Percentiles rank a stretch among this genome's conserved stretches.
phyloP scores from a whole-genome alignment of 2,113 vertebrate genomes.

The Pollachius pollachius region DNA sequence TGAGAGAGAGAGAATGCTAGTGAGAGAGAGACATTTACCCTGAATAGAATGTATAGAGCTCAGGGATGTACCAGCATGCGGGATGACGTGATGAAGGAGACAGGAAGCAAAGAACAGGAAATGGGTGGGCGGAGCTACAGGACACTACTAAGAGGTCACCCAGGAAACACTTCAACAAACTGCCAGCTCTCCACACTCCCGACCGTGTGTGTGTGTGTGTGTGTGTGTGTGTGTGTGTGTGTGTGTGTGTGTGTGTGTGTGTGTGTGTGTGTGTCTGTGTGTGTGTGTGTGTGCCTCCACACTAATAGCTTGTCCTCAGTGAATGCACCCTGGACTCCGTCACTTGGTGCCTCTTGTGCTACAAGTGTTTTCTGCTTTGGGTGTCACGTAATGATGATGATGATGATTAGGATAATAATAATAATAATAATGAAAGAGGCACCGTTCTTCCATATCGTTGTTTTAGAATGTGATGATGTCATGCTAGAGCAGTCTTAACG shows the following conservation, averaged over 20 bases:
- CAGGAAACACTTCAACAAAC: constrained; percentile 57
- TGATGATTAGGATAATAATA: background rate
- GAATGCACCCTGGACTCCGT: constrained; percentile 56
- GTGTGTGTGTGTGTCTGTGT: constrained; percentile 6
- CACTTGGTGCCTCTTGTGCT: constrained; percentile 49
- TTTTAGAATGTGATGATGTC: constrained; percentile 70
- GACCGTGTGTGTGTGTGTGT: constrained; percentile 33
- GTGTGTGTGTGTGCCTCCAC: constrained; percentile 42
- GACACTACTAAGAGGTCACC: constrained; percentile 48
- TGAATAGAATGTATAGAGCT: constrained; percentile 66
- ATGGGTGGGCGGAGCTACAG: constrained; percentile 27
- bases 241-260: constrained; percentile 16
- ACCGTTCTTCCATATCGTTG: constrained; percentile 63
- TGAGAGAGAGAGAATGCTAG: constrained; percentile 3
- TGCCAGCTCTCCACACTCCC: constrained; percentile 63
- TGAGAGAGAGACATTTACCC: constrained; percentile 32
- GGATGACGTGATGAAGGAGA: constrained; percentile 39
- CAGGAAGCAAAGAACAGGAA: background rate
- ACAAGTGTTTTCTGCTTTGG: background rate
- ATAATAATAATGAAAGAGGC: constrained; percentile 49
- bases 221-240: background rate
- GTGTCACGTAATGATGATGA: constrained; percentile 36
- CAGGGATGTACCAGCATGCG: constrained; percentile 66
- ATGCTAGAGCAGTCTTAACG: constrained; percentile 69
- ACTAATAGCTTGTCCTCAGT: constrained; percentile 53